Evolutionary conservation across 2,113 vertebrate genomes (phyloP).

Genomic region (Anolis sagrei): DNA sequence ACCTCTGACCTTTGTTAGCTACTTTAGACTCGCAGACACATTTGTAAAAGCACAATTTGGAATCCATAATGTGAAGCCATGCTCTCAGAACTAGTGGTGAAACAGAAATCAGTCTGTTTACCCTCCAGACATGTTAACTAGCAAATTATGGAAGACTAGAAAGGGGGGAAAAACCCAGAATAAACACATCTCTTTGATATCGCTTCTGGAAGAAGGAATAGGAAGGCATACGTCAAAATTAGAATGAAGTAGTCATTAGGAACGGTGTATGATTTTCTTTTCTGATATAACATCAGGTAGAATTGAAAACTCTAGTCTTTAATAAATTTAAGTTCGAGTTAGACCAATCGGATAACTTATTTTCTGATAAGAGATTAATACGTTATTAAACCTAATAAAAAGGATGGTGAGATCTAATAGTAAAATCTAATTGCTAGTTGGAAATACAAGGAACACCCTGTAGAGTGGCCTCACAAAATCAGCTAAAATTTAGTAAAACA

Average conservation of each 20-base stretch:
- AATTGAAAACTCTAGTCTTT: too few relatives aligned
- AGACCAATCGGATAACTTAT: neutral
- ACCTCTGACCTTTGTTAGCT: conserved; percentile 23
- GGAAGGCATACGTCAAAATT: neutral
- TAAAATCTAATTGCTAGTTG: too few relatives aligned
- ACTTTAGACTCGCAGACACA: conserved; percentile 7
- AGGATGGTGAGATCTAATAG: neutral
- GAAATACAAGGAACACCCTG: too few relatives aligned
- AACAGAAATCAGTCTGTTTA: neutral
- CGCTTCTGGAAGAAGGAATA: neutral
- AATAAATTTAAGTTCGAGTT: neutral
- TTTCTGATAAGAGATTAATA: neutral
- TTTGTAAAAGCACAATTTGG: neutral
- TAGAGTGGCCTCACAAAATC: too few relatives aligned
- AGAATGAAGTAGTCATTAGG: neutral
- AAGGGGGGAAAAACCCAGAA: rapidly evolving
- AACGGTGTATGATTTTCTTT: neutral
- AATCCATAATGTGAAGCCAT: neutral
- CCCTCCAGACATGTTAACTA: neutral
- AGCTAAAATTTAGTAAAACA: too few relatives aligned
- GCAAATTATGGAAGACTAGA: neutral
- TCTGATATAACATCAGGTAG: neutral
- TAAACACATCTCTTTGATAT: neutral
- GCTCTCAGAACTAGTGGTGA: neutral
- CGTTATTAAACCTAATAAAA: neutral